phyloP scores from a whole-genome alignment of 2,888 invertebrate species.

The Reticulitermes lucifugus region DNA sequence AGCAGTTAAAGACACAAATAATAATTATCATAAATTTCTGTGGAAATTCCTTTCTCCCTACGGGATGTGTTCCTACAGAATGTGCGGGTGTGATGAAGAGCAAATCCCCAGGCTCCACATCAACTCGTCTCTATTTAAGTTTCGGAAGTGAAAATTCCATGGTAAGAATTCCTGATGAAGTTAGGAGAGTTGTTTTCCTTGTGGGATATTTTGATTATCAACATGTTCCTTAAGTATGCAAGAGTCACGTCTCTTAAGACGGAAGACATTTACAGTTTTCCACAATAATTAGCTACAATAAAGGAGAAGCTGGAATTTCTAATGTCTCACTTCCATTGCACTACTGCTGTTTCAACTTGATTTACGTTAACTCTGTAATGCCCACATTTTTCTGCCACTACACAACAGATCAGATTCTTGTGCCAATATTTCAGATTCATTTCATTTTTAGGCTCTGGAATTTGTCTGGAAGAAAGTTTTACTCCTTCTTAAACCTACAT shows the following conservation, averaged over 20 bases:
- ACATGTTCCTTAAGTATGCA: not conserved
- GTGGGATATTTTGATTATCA: conserved; percentile 6
- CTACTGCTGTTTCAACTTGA: not conserved
- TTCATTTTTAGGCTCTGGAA: too few relatives aligned
- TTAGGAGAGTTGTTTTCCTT: not conserved
- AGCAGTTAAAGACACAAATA: not conserved
- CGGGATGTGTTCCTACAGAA: not conserved
- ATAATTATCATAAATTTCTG: not conserved
- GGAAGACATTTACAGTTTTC: not conserved
- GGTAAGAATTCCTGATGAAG: conserved; percentile 1
- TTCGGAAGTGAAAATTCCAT: not conserved
- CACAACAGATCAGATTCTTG: too few relatives aligned
- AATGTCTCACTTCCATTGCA: not conserved
- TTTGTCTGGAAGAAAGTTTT: too few relatives aligned
- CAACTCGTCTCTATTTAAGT: not conserved
- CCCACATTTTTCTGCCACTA: too few relatives aligned
- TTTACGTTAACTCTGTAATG: not conserved
- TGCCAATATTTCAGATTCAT: too few relatives aligned
- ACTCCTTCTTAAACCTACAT: too few relatives aligned
- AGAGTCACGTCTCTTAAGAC: not conserved
- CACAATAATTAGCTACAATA: not conserved
- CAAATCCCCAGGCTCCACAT: not conserved
- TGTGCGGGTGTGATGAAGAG: not conserved
- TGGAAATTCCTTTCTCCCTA: not conserved
- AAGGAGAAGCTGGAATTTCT: not conserved